Evolutionary conservation across 2,113 vertebrate genomes (phyloP).

Genomic region (Mohoua ochrocephala): DNA sequence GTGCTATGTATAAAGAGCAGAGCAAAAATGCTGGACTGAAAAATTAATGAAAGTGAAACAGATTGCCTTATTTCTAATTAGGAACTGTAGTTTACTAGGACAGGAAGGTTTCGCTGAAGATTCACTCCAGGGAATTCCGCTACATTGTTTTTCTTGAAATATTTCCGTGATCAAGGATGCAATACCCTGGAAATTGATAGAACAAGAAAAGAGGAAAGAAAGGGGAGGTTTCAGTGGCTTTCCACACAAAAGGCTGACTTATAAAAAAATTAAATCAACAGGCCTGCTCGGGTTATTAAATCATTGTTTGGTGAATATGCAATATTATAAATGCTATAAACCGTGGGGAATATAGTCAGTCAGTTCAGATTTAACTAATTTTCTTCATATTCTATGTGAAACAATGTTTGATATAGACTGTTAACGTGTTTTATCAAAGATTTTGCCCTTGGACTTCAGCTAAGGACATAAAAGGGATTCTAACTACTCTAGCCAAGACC

Average conservation of each 20-base stretch:
- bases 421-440: neutral
- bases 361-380: neutral
- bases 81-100: neutral
- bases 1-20: neutral
- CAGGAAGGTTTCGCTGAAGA: neutral
- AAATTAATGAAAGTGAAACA: slow-evolving; percentile 17
- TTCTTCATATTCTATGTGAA: neutral
- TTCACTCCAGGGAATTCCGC: neutral
- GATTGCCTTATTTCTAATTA: slow-evolving; percentile 28
- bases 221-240: neutral
- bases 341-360: neutral
- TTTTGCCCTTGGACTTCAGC: neutral
- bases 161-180: neutral
- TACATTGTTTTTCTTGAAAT: neutral
- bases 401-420: neutral
- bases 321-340: neutral
- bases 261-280: neutral
- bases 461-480: neutral
- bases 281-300: neutral
- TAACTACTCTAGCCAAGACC: neutral
- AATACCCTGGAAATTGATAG: neutral
- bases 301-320: neutral
- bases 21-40: neutral
- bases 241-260: neutral
- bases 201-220: neutral